phyloP scores from a whole-genome alignment of 2,113 vertebrate species.

The Oryzias melastigma region DNA sequence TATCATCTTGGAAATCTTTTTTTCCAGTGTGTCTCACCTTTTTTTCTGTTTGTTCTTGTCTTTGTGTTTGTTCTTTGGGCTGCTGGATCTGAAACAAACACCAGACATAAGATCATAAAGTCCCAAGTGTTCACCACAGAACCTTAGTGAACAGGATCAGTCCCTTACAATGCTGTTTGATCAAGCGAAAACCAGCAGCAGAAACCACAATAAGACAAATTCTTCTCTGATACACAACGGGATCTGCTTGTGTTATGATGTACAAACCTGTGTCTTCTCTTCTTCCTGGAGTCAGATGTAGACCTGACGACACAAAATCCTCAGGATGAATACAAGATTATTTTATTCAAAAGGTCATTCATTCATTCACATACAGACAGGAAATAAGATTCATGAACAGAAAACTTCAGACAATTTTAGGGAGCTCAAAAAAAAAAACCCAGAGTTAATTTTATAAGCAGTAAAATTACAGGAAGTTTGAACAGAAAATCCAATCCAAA shows the following conservation, averaged over 20 bases:
- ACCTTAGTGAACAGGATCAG: slow-evolving; percentile 12
- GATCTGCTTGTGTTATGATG: not conserved
- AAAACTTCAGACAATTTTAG: too few species aligned
- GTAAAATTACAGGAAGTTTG: too few species aligned
- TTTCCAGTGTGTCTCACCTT: slow-evolving; percentile 77
- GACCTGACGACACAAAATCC: slow-evolving; percentile 78
- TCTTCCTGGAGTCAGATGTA: slow-evolving; percentile 89
- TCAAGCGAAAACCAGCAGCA: slow-evolving; percentile 30
- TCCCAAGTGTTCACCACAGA: slow-evolving; percentile 9
- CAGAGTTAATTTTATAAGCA: too few species aligned
- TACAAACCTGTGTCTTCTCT: slow-evolving; percentile 92
- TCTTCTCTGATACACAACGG: not conserved
- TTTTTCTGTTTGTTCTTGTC: slow-evolving; percentile 95
- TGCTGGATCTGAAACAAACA: slow-evolving; percentile 83
- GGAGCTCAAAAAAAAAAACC: too few species aligned
- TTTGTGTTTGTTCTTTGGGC: slow-evolving; percentile 94
- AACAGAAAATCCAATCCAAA: too few species aligned
- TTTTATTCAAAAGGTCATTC: not conserved
- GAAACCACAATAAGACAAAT: slow-evolving; percentile 20
- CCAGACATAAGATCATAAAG: slow-evolving; percentile 17
- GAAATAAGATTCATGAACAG: not conserved
- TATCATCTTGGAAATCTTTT: not conserved
- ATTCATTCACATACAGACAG: not conserved
- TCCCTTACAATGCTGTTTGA: slow-evolving; percentile 24
- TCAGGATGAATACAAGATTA: not conserved